phyloP scores from a whole-genome alignment of 2,113 vertebrate genomes.

The Stigmatopora argus region DNA sequence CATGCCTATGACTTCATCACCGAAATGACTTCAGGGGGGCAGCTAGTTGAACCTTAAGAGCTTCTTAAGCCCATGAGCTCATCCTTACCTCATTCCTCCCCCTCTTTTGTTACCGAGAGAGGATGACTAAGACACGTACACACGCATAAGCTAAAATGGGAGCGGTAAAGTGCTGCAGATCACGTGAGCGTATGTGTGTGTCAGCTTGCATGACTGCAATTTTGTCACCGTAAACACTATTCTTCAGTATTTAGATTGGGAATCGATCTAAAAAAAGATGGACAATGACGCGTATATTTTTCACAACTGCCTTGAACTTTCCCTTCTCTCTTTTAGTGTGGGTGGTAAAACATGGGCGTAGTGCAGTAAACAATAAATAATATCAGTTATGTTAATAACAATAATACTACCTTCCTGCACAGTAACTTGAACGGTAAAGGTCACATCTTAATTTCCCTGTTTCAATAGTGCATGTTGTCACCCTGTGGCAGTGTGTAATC shows the following conservation, averaged over 20 bases:
- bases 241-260: slow-evolving; percentile 32
- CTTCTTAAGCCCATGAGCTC: slow-evolving; percentile 47
- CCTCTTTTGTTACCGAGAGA: slow-evolving; percentile 38
- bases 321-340: slow-evolving; percentile 21
- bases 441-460: slow-evolving; percentile 6
- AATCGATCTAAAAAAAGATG: slow-evolving; percentile 12
- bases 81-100: slow-evolving; percentile 44
- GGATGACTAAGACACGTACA: slow-evolving; percentile 44
- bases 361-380: slow-evolving; percentile 8
- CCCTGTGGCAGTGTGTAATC: slow-evolving; percentile 50
- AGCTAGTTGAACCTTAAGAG: slow-evolving; percentile 36
- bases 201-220: slow-evolving; percentile 1
- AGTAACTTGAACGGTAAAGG: slow-evolving; percentile 2
- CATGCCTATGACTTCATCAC: slow-evolving; percentile 19
- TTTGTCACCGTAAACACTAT: slow-evolving; percentile 19
- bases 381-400: slow-evolving; percentile 3
- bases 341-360: slow-evolving; percentile 7
- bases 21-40: slow-evolving; percentile 11
- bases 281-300: slow-evolving; percentile 44
- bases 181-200: slow-evolving; percentile 14
- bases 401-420: not conserved
- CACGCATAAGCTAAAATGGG: slow-evolving; percentile 10
- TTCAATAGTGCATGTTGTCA: slow-evolving; percentile 11
- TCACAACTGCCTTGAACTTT: slow-evolving; percentile 20
- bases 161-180: slow-evolving; percentile 10